Percentiles rank a stretch among this genome's conserved stretches.
Evolutionary conservation across 2,797 vertebrate genomes (phyloP).

Genomic region (Heterohyrax brucei): DNA sequence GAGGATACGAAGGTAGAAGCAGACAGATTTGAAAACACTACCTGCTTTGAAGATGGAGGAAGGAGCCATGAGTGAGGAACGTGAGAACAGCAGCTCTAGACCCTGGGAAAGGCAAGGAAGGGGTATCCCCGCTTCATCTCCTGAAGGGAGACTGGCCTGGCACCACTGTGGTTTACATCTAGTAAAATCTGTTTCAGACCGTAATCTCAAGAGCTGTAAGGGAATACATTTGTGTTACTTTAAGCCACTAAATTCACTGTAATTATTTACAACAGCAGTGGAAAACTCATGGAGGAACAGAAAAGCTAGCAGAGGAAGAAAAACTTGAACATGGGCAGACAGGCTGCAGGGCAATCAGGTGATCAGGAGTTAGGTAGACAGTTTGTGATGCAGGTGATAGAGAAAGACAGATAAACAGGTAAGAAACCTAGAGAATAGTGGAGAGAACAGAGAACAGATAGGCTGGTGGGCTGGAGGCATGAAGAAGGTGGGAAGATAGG

Average conservation of each 20-base stretch:
- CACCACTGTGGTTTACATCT: not conserved
- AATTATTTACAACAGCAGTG: not conserved
- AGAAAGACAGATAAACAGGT: not conserved
- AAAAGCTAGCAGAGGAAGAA: not conserved
- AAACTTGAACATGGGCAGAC: not conserved
- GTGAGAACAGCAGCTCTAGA: not conserved
- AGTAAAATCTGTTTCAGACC: not conserved
- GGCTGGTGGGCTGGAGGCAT: not conserved
- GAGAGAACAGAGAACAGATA: not conserved
- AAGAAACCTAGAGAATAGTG: not conserved
- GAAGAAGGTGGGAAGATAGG: not conserved
- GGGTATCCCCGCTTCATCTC: not conserved
- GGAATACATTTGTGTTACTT: not conserved
- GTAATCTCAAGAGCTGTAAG: not conserved
- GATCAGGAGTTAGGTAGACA: not conserved
- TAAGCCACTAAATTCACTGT: not conserved
- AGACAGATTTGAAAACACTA: not conserved
- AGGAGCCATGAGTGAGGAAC: not conserved
- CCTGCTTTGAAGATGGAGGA: not conserved
- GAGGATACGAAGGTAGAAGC: not conserved
- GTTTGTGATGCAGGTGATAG: not conserved
- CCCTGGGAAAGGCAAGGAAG: not conserved
- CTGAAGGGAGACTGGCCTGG: not conserved
- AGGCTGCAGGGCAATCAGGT: not conserved
- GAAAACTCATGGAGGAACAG: not conserved